A percentile compares a stretch with the other conserved stretches of the same genome.
These are phyloP conservation scores for Neoaliturus tenellus DNA, from an alignment of 2,888 invertebrate species.

Conservation along the genomic window DNA sequence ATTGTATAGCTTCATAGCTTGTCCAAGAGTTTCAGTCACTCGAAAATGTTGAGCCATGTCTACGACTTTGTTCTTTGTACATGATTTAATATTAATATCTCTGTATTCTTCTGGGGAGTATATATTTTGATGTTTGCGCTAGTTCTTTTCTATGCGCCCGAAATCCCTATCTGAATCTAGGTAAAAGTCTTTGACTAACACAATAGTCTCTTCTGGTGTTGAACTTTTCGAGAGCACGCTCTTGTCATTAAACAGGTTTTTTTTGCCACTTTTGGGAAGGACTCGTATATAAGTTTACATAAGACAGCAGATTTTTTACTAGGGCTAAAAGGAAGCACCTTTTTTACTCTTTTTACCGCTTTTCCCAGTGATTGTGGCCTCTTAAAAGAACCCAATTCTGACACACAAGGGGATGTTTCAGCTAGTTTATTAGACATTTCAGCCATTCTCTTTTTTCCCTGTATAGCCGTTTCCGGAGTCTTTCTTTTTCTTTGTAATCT, in stretches of 20 bases:
- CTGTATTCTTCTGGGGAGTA: conserved; percentile 67
- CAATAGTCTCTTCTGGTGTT: too few relatives aligned
- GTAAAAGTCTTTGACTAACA: too few relatives aligned
- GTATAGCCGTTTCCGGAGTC: not conserved
- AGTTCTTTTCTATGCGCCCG: conserved; percentile 68
- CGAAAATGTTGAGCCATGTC: conserved; percentile 65
- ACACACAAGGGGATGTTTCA: not conserved
- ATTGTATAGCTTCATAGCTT: conserved; percentile 35
- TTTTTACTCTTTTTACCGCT: conserved; percentile 1
- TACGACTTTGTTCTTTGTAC: conserved; percentile 63
- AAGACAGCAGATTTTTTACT: not conserved
- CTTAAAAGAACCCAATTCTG: not conserved
- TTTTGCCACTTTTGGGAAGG: not conserved
- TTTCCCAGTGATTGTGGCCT: not conserved
- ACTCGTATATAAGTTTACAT: not conserved
- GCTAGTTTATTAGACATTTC: too few relatives aligned
- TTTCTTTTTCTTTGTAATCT: not conserved
- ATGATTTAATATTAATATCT: conserved; percentile 64
- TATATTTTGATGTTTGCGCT: conserved; percentile 67
- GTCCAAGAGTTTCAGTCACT: conserved; percentile 23
- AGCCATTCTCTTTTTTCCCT: too few relatives aligned
- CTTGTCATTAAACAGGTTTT: too few relatives aligned
- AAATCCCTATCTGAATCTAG: conserved; percentile 69
- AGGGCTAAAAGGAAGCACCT: not conserved
- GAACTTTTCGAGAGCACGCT: too few relatives aligned